Conservation (phyloP, 2,113 vertebrate genomes). For the Triplophysa dalaica region DNA sequence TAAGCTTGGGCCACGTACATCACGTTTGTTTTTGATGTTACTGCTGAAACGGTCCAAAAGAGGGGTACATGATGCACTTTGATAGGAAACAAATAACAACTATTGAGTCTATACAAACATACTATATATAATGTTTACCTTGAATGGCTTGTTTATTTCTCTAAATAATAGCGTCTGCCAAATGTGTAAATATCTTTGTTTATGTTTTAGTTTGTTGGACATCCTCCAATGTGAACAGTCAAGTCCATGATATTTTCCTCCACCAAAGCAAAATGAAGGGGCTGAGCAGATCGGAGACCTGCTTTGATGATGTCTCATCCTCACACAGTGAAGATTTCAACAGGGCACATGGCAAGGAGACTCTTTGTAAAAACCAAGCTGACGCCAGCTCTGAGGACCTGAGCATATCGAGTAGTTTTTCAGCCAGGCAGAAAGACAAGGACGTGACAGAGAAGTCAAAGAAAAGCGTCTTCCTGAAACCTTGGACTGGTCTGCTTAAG, state of each 20-base stretch:
- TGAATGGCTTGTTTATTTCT: neutral
- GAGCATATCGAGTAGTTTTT: conserved; percentile 48
- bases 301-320: conserved; percentile 38
- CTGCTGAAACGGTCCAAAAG: no score
- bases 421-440: conserved; percentile 29
- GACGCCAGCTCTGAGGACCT: conserved; percentile 37
- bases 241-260: neutral
- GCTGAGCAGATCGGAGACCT: conserved; percentile 39
- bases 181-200: neutral
- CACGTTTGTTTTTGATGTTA: no score
- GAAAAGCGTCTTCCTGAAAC: conserved; percentile 61
- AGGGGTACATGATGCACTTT: neutral
- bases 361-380: neutral
- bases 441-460: conserved; percentile 40
- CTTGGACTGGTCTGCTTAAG: conserved; percentile 60
- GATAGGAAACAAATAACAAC: neutral
- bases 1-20: no score
- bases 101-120: no score
- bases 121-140: no score
- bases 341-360: conserved; percentile 1
- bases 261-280: conserved; percentile 56
- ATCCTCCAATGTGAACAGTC: neutral
- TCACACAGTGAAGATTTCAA: conserved; percentile 35
- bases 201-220: neutral
- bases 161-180: neutral